Base-by-base conservation (phyloP, 2,888 invertebrate species). In the Bursaphelenchus okinawaensis region DNA sequence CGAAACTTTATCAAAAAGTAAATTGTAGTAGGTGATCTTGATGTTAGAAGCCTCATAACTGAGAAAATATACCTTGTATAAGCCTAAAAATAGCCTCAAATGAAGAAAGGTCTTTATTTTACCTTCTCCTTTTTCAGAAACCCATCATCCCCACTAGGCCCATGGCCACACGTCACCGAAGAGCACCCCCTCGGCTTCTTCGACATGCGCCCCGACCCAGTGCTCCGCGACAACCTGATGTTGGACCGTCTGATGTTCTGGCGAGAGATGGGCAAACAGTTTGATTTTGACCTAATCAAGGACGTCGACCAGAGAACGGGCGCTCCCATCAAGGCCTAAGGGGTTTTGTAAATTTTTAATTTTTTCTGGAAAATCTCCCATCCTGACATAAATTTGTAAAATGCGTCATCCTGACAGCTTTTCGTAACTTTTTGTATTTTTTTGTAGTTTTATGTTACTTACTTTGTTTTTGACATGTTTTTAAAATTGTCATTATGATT, bases 201-300 rank as follows among this genome's bases (percentile, higher is more conserved):
- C 56, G 66, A 66, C 55, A 68, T 66, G 67, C 55, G 65, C 19
- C 66, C 66, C 12, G 55, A 68, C n/a, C 68, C 66, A 4, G 66
- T 68, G 16, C 55, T 66, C 9, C 24, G 66, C 19, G 66, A 66
- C 66, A 68, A 68, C 51, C 66, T 66, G 20, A 66, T 66, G 66
- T 56, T 68, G 26, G 66, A 66, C 28, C 52, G 66, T 6, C 23
- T 66, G n/a, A n/a, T 28, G 19, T 66, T 65, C 40, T 65, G 65
- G 65, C 16, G 28, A 8, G 9, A 24, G 20, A 62, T 62, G 62
- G 60, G 50, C 9, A 19, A 26, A 19, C 50, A 59, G 4, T 59
- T 59, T 50, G 60, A 59, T 7, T 59, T 40, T 50, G 60, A 59
- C 7, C 60, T 59, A 20, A 59, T 59, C 51, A 31, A 50, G 50